Evolutionary conservation across 2,888 invertebrate genomes (phyloP).

Genomic region (Drosophila demipolita): DNA sequence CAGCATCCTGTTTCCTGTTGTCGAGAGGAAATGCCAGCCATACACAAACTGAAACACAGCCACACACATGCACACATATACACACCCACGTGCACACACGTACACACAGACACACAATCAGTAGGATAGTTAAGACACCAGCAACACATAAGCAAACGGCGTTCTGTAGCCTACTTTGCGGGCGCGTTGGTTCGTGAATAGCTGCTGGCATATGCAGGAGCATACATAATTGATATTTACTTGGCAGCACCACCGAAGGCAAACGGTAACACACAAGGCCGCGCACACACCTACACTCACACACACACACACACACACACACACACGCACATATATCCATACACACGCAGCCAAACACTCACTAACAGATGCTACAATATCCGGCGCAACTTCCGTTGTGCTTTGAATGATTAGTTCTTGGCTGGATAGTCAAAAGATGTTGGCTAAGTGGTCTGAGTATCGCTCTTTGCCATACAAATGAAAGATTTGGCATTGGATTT

Average conservation of each 20-base stretch:
- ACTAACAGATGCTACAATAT: conserved; percentile 57
- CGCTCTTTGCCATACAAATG: conserved; percentile 59
- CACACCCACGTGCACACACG: conserved; percentile 4
- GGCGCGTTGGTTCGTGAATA: conserved; percentile 64
- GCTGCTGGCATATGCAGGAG: conserved; percentile 60
- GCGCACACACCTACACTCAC: not conserved
- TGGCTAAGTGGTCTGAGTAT: conserved; percentile 26
- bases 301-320: not conserved
- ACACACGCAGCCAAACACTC: conserved; percentile 8
- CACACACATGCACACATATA: conserved; percentile 12
- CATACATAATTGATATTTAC: conserved; percentile 77
- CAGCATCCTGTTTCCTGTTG: conserved; percentile 76
- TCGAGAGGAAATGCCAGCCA: conserved; percentile 59
- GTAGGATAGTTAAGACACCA: conserved; percentile 4
- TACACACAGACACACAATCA: conserved; percentile 12
- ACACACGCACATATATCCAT: conserved; percentile 1
- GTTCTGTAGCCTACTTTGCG: conserved; percentile 69
- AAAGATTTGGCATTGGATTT: conserved; percentile 38
- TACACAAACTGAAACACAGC: conserved; percentile 13
- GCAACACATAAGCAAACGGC: not conserved
- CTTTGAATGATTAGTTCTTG: conserved; percentile 74
- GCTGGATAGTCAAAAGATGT: conserved; percentile 39
- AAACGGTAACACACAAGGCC: conserved; percentile 13
- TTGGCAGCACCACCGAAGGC: conserved; percentile 29
- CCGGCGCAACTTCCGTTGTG: conserved; percentile 67